A percentile compares a stretch with the other conserved stretches of the same genome.
phyloP scores from a whole-genome alignment of 1,140 invertebrate genomes.

The Saxidomus purpurata region DNA sequence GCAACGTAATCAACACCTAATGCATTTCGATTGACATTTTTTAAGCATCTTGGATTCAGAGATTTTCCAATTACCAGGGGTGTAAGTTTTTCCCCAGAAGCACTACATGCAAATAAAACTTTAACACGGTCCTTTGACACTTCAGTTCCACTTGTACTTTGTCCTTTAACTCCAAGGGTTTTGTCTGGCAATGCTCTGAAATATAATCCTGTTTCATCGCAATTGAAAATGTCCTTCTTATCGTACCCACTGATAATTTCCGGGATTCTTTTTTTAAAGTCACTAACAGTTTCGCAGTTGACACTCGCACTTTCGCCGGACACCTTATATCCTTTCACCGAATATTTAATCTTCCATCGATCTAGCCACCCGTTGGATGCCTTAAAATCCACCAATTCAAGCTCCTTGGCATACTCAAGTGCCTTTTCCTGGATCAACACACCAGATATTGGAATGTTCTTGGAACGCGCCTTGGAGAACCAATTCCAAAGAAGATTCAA shows the following conservation, averaged over 20 bases:
- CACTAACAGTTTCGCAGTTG: neutral
- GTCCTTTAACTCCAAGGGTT: conserved; percentile 49
- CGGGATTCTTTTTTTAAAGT: neutral
- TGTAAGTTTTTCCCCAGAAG: conserved; percentile 65
- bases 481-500: conserved; percentile 16
- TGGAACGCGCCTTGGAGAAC: neutral
- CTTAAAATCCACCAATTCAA: conserved; percentile 74
- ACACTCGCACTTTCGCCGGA: conserved; percentile 9
- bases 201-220: conserved; percentile 74
- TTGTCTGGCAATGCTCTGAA: conserved; percentile 63
- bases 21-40: neutral
- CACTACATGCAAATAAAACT: conserved; percentile 43
- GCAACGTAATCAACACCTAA: neutral
- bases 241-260: neutral
- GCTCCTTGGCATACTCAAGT: neutral
- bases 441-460: neutral
- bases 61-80: conserved; percentile 66
- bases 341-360: conserved; percentile 73
- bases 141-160: conserved; percentile 38
- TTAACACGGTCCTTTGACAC: conserved; percentile 65
- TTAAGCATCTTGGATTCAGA: conserved; percentile 67
- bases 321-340: conserved; percentile 42
- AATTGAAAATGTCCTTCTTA: conserved; percentile 66
- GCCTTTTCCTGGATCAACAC: conserved; percentile 27
- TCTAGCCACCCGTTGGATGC: conserved; percentile 80